Base-by-base conservation (phyloP, 2,797 vertebrate species). In the Cossypha polioptera region DNA sequence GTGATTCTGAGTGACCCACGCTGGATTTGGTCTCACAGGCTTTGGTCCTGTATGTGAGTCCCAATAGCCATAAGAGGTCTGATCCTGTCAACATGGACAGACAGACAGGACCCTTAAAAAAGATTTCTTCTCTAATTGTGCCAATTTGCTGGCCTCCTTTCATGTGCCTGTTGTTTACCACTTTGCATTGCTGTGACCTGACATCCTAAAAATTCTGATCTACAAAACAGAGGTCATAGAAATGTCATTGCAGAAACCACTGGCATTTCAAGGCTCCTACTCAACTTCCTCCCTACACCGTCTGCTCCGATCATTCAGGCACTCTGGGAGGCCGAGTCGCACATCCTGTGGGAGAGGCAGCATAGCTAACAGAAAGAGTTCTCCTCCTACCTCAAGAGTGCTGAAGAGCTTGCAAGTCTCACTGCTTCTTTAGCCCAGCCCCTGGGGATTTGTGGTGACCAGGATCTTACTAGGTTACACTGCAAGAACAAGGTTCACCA, bases 331-430 rank as follows among this genome's bases (percentile, higher is more conserved):
- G 66, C 76, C 2, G 0, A 68, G 53, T 11, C 0, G 0, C 43
- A 12, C 0, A 1, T 47, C 80, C 76, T 33, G 47, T 58, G 63
- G 68, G 63, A 87, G 71, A 85, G 59, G 83, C 96, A 88, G 69
- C 5, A 2, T 10, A 35, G 66, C 59, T 29, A 25, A 50, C 53
- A 78, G 59, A 91, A 96, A 95, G 66, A 73, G 1, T 58, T 94
- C 90, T 90, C 66, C 86, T 95, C 95, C 96, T 96, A 97, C 94
- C 96, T 96, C 95, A 95, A 79, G 91, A 90, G 53, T 88, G 85
- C 82, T 94, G 89, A 95, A 94, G 62, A 76, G 85, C 83, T 94
- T 92, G 76, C 73, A 67, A 63, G 53, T 16, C 82, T 85, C 20
- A 6, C 43, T 83, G 59, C 28, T 90, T 65, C 62, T 71, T 71